Evolutionary conservation across 1,140 invertebrate genomes (phyloP).

Genomic region (Cydia strobilella): DNA sequence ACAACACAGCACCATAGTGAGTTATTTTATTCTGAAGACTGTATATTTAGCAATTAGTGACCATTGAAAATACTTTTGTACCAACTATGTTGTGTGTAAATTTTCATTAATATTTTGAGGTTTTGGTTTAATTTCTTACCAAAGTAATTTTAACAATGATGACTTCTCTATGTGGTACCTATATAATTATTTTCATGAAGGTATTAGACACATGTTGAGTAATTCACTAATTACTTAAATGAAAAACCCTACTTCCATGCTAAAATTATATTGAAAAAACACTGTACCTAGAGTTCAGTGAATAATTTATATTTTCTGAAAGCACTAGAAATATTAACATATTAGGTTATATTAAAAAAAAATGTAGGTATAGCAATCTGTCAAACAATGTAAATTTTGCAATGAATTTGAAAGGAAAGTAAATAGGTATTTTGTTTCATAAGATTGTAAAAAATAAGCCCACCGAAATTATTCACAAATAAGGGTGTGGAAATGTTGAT

Average conservation of each 20-base stretch:
- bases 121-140: background rate
- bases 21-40: slow-evolving; percentile 14
- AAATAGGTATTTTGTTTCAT: background rate
- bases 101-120: background rate
- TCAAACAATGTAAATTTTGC: background rate
- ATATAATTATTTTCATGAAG: background rate
- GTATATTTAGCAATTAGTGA: slow-evolving; percentile 11
- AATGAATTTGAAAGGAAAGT: background rate
- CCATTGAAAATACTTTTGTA: slow-evolving; percentile 9
- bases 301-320: background rate
- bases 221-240: background rate
- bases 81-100: background rate
- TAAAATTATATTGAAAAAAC: background rate
- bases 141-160: background rate
- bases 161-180: background rate
- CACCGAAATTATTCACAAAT: slow-evolving; percentile 28
- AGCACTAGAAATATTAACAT: background rate
- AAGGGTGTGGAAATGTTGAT: background rate
- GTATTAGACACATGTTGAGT: background rate
- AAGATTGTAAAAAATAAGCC: slow-evolving; percentile 24
- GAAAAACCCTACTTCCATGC: background rate
- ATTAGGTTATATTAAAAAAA: background rate
- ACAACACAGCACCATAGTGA: background rate
- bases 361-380: background rate
- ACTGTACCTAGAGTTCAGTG: background rate